Evolutionary conservation across 2,113 vertebrate species (phyloP).

Genomic region (Scalopus aquaticus): DNA sequence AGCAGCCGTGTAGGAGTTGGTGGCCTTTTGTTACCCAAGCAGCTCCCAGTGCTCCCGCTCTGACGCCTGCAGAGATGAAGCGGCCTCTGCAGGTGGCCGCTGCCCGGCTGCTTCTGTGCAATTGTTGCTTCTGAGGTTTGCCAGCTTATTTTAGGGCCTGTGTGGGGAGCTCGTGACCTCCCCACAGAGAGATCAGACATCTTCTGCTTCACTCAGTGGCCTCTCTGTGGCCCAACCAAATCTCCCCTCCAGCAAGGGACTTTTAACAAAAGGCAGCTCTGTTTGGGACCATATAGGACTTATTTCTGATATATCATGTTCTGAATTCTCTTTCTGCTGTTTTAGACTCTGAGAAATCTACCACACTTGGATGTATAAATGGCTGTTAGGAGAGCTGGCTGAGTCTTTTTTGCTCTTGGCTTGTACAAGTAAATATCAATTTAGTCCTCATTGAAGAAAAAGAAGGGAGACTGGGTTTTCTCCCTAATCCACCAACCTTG

Average conservation of each 20-base stretch:
- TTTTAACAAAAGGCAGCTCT: neutral
- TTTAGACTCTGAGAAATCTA: constrained; percentile 26
- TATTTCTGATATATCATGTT: neutral
- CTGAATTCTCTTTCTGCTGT: constrained; percentile 37
- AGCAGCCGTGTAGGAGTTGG: neutral
- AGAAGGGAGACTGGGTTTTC: constrained; percentile 55
- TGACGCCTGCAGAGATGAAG: neutral
- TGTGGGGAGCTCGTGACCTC: neutral
- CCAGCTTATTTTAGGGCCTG: neutral
- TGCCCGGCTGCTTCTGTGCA: neutral
- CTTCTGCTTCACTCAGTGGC: neutral
- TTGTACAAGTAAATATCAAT: constrained; percentile 62
- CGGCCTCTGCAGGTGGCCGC: neutral
- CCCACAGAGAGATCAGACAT: neutral
- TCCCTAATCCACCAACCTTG: constrained; percentile 68
- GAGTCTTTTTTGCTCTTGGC: constrained; percentile 41
- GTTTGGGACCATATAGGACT: neutral
- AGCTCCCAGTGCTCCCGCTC: neutral
- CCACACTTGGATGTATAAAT: constrained; percentile 9
- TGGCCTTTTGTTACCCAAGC: neutral
- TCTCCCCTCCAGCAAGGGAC: neutral
- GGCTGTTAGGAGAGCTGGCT: constrained; percentile 32
- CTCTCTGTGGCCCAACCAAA: neutral
- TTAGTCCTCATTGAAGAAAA: constrained; percentile 65
- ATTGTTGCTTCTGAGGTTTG: neutral